phyloP scores from a whole-genome alignment of 2,888 invertebrate genomes.

The Heliconius erato region DNA sequence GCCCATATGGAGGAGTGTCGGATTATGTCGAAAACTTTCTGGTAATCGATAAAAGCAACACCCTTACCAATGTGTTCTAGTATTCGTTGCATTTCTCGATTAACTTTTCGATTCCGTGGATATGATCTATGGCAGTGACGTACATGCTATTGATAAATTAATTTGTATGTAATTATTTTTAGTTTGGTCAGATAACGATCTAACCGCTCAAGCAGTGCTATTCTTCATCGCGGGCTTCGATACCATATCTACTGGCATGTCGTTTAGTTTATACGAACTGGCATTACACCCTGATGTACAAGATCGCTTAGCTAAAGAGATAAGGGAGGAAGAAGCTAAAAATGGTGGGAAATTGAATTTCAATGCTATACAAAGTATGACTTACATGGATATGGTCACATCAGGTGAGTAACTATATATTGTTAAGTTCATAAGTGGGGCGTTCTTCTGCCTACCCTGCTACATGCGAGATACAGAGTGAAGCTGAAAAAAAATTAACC shows the following conservation, averaged over 20 bases:
- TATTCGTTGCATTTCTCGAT: too few species aligned
- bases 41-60: too few species aligned
- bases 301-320: constrained; percentile 82
- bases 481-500: too few species aligned
- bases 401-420: constrained; percentile 69
- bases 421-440: too few species aligned
- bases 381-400: constrained; percentile 87
- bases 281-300: constrained; percentile 86
- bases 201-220: constrained; percentile 79
- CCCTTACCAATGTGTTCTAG: too few species aligned
- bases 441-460: too few species aligned
- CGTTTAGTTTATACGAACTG: constrained; percentile 85
- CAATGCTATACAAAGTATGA: constrained; percentile 82
- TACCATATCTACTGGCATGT: constrained; percentile 75
- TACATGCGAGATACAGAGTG: too few species aligned
- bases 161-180: constrained; percentile 29
- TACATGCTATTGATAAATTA: constrained; percentile 69
- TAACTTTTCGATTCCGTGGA: too few species aligned
- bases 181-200: constrained; percentile 74
- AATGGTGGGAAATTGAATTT: constrained; percentile 79
- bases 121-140: constrained; percentile 63
- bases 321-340: constrained; percentile 76
- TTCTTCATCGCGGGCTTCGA: constrained; percentile 87
- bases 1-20: too few species aligned
- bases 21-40: too few species aligned